Evolutionary conservation across 92 coral and sea anemone species (phyloP).

Genomic region (Porites cylindrica): DNA sequence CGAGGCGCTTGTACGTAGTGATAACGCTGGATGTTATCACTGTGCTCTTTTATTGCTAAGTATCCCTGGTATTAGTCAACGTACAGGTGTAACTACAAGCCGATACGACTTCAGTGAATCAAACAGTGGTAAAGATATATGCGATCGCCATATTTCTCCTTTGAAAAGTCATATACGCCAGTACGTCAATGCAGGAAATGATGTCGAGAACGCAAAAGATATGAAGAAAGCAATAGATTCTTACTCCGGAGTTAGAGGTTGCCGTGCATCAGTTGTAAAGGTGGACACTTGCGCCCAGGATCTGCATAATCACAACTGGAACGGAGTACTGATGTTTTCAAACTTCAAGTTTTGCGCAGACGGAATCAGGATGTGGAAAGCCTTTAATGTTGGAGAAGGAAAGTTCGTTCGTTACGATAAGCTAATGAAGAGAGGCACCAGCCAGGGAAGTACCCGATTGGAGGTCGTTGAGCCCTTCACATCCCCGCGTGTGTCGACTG

Average conservation of each 20-base stretch:
- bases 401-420: constrained; percentile 36
- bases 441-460: not conserved
- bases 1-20: constrained; percentile 10
- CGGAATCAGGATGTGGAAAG: constrained; percentile 39
- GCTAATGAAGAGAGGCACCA: constrained; percentile 28
- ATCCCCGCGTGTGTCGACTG: constrained; percentile 20
- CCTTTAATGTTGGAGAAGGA: constrained; percentile 19
- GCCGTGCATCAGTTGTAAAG: constrained; percentile 22
- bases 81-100: constrained; percentile 11
- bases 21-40: constrained; percentile 48
- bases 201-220: constrained; percentile 21
- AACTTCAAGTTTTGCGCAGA: constrained; percentile 21
- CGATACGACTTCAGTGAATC: constrained; percentile 25
- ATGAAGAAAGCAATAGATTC: constrained; percentile 34
- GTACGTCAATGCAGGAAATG: constrained; percentile 38
- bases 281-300: constrained; percentile 5
- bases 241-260: constrained; percentile 17
- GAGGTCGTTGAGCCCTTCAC: constrained; percentile 5
- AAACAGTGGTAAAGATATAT: constrained; percentile 37
- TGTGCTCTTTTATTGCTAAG: constrained; percentile 33
- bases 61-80: constrained; percentile 25
- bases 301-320: constrained; percentile 29
- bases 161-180: constrained; percentile 29
- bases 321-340: constrained; percentile 27
- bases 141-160: constrained; percentile 38